Evolutionary conservation across 2,888 invertebrate species (phyloP).

Genomic region (Drosophila bunnanda): DNA sequence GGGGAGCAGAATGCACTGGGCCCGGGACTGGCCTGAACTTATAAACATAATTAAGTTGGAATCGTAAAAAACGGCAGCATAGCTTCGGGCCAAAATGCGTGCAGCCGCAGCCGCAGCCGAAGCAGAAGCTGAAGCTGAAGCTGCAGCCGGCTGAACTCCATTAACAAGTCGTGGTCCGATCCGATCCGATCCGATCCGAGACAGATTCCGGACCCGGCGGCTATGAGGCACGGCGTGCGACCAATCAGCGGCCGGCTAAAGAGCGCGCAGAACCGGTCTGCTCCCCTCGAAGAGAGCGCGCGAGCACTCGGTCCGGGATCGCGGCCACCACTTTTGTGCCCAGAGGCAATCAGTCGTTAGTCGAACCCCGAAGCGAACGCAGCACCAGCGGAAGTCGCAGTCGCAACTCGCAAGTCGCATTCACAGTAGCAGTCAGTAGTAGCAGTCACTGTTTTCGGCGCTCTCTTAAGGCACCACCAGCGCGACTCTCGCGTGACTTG

Average conservation of each 20-base stretch:
- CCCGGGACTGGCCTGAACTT: slow-evolving; percentile 51
- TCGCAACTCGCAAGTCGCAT: slow-evolving; percentile 3
- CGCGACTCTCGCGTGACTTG: slow-evolving; percentile 58
- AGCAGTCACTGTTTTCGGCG: slow-evolving; percentile 15
- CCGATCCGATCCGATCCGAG: slow-evolving; percentile 19
- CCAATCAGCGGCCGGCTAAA: slow-evolving; percentile 72
- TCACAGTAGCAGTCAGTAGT: slow-evolving; percentile 2
- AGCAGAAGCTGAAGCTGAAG: slow-evolving; percentile 48
- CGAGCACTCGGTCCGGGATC: slow-evolving; percentile 40
- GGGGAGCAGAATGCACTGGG: slow-evolving; percentile 14
- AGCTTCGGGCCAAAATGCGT: slow-evolving; percentile 68
- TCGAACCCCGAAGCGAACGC: slow-evolving; percentile 78
- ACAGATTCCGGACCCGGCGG: slow-evolving; percentile 53
- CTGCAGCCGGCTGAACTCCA: slow-evolving; percentile 63
- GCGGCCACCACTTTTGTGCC: slow-evolving; percentile 51
- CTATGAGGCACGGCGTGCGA: slow-evolving; percentile 52
- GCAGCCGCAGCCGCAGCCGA: slow-evolving; percentile 44
- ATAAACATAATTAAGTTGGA: slow-evolving; percentile 78
- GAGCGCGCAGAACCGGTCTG: slow-evolving; percentile 69
- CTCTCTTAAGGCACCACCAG: slow-evolving; percentile 37
- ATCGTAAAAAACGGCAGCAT: slow-evolving; percentile 66
- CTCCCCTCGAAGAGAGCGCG: slow-evolving; percentile 56
- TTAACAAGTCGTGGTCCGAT: slow-evolving; percentile 62
- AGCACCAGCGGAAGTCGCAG: slow-evolving; percentile 59
- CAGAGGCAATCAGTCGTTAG: slow-evolving; percentile 75